These are phyloP conservation scores for Cheilosia pagana DNA, from an alignment of 2,888 invertebrate species.

Conservation along the genomic window DNA sequence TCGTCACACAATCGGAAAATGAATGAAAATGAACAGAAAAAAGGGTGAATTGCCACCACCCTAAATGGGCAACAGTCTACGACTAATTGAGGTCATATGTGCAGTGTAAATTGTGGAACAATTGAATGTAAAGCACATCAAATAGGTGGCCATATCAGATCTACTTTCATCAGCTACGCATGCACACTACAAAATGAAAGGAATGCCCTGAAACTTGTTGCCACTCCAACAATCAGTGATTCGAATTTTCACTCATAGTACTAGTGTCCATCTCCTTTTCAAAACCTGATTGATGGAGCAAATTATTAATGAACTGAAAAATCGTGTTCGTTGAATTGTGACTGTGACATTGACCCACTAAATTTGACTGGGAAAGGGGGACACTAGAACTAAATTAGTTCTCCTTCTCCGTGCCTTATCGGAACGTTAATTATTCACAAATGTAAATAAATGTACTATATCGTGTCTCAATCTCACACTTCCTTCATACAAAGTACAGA, in stretches of 20 bases:
- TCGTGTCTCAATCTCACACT: too few relatives aligned
- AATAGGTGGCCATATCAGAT: neutral
- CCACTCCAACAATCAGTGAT: too few relatives aligned
- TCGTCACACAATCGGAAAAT: neutral
- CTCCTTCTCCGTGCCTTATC: neutral
- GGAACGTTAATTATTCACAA: neutral
- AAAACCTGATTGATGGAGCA: too few relatives aligned
- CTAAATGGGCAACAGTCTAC: neutral
- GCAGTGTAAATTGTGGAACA: conserved; percentile 8
- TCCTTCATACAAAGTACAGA: too few relatives aligned
- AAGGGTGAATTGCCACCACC: conserved; percentile 1
- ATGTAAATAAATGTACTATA: neutral
- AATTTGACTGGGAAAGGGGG: neutral
- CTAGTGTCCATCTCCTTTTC: too few relatives aligned
- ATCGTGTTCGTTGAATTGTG: neutral
- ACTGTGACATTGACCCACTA: conserved; percentile 39
- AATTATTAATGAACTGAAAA: neutral
- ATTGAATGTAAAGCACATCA: neutral
- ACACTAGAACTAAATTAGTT: neutral
- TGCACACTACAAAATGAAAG: neutral
- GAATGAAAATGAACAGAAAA: neutral
- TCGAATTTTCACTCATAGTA: neutral
- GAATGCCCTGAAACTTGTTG: conserved; percentile 10
- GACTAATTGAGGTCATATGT: conserved; percentile 17
- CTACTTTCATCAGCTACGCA: neutral